phyloP scores from a whole-genome alignment of 2,797 vertebrate genomes.

The Gadopsis bispinosus region DNA sequence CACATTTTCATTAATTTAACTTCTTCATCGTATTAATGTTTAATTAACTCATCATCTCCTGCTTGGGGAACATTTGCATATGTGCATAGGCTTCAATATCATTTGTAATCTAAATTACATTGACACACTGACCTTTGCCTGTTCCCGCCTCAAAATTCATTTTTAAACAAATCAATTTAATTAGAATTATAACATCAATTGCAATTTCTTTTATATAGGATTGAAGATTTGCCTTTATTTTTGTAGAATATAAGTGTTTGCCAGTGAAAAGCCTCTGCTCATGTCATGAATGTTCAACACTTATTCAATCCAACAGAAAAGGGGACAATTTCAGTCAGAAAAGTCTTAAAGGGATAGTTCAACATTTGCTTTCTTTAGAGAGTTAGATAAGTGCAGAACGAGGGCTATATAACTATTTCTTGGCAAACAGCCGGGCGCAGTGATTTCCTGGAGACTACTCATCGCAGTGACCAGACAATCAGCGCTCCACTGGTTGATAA shows the following conservation, averaged over 20 bases:
- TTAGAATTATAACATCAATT: background rate
- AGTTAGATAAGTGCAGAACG: background rate
- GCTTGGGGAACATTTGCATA: background rate
- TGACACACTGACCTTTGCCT: slow-evolving; percentile 3
- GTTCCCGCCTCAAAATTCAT: background rate
- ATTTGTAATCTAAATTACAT: background rate
- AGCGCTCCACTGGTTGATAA: background rate
- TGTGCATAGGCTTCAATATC: background rate
- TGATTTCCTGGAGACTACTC: background rate
- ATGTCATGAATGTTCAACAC: background rate
- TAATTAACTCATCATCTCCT: slow-evolving; percentile 2
- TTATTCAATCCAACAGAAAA: background rate
- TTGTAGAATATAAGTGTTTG: background rate
- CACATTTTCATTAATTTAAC: slow-evolving; percentile 15
- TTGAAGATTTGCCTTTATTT: background rate
- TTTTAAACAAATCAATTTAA: background rate
- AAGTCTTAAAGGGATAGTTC: background rate
- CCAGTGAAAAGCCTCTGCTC: background rate
- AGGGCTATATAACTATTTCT: background rate
- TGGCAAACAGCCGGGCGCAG: background rate
- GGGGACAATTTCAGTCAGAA: background rate
- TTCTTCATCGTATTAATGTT: slow-evolving; percentile 19
- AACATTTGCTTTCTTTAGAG: background rate
- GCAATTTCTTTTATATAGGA: background rate
- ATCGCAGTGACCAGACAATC: background rate